Evolutionary conservation across 2,797 vertebrate species (phyloP).

Genomic region (Mormyrus hasselquistii): DNA sequence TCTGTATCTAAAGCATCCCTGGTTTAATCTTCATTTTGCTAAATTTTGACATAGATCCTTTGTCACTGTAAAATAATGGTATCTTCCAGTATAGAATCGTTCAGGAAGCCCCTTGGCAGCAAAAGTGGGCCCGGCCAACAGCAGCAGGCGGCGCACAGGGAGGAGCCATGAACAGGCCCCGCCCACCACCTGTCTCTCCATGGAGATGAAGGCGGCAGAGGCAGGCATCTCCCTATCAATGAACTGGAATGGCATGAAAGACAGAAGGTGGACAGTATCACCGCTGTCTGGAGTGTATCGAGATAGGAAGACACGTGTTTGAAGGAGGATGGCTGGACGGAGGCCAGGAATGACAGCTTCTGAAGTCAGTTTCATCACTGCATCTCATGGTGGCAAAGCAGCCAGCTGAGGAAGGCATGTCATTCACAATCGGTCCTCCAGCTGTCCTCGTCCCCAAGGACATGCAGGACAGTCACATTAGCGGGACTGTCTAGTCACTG

Average conservation of each 20-base stretch:
- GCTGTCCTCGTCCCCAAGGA: background rate
- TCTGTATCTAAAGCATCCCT: conserved; percentile 4
- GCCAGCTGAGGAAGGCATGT: background rate
- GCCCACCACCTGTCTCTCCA: background rate
- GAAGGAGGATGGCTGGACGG: background rate
- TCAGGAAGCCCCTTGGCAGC: background rate
- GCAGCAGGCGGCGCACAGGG: background rate
- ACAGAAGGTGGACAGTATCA: background rate
- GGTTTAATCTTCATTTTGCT: background rate
- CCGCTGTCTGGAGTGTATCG: background rate
- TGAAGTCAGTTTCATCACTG: background rate
- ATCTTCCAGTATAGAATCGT: background rate
- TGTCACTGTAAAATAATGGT: background rate
- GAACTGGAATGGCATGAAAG: background rate
- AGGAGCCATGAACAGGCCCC: background rate
- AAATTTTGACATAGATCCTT: background rate
- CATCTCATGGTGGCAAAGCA: background rate
- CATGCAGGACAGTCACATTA: background rate
- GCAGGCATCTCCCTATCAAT: background rate
- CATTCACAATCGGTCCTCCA: background rate
- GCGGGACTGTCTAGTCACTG: background rate
- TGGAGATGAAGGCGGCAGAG: background rate
- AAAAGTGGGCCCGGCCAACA: background rate
- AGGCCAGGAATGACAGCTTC: background rate
- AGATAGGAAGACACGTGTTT: background rate